Percentiles rank a stretch among this genome's conserved stretches.
Conservation (phyloP, 1,140 invertebrate genomes). For the Tribolium castaneum region DNA sequence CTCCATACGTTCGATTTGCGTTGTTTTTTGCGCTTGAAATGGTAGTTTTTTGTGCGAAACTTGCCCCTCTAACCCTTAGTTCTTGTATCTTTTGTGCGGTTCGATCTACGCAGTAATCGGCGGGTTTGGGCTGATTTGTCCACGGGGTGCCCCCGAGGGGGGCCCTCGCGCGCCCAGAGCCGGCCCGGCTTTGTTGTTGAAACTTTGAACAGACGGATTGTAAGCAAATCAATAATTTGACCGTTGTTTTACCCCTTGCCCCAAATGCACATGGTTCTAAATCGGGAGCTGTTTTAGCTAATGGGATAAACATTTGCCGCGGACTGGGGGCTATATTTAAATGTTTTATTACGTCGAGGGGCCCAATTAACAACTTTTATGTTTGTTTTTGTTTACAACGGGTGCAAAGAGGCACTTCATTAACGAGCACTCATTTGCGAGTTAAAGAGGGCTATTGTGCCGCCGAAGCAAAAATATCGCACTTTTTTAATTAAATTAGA, state of each 20-base stretch:
- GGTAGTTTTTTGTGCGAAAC: constrained; percentile 16
- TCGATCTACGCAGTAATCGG: constrained; percentile 47
- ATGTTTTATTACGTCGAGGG: not conserved
- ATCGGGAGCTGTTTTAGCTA: constrained; percentile 13
- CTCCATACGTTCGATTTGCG: not conserved
- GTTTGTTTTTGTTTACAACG: constrained; percentile 4
- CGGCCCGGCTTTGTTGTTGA: constrained; percentile 4
- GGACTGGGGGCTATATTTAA: not conserved
- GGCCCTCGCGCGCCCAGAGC: not conserved
- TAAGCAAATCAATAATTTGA: constrained; percentile 61
- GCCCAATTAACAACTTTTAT: not conserved
- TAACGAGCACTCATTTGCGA: not conserved
- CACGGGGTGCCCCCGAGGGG: not conserved
- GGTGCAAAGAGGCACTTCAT: not conserved
- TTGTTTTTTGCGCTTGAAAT: not conserved
- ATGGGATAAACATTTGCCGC: not conserved
- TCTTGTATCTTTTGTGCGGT: constrained; percentile 53
- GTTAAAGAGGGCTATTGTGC: not conserved
- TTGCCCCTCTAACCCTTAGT: constrained; percentile 52
- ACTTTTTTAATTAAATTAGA: not conserved
- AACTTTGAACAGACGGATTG: constrained; percentile 16
- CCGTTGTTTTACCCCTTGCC: constrained; percentile 56
- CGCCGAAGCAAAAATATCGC: not conserved
- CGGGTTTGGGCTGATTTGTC: not conserved
- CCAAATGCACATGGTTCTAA: constrained; percentile 56